Conservation (phyloP, 1,140 invertebrate species). For the Cyclargus thomasi region DNA sequence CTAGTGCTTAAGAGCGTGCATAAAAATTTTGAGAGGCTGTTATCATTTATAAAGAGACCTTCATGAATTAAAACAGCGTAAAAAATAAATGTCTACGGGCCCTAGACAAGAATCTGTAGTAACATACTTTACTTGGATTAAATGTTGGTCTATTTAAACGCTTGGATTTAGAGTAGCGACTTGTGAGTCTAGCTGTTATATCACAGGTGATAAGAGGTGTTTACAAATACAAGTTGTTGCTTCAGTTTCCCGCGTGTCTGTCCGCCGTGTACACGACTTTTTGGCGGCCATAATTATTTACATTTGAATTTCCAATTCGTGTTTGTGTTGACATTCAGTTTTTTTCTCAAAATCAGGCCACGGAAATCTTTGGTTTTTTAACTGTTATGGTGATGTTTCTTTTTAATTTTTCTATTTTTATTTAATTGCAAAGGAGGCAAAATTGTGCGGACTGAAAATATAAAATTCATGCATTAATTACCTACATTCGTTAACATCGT, state of each 20-base stretch:
- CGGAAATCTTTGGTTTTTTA: not conserved
- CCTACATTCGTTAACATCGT: not conserved
- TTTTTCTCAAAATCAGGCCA: not conserved
- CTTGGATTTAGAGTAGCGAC: not conserved
- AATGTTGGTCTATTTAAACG: not conserved
- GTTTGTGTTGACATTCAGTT: not conserved
- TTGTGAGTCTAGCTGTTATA: not conserved
- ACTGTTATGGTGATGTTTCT: not conserved
- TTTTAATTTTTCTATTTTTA: not conserved
- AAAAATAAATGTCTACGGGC: too few species aligned
- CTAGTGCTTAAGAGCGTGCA: too few species aligned
- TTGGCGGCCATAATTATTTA: constrained; percentile 24
- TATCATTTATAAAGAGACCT: too few species aligned
- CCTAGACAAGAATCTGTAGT: too few species aligned
- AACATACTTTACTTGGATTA: not conserved
- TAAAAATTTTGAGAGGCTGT: too few species aligned
- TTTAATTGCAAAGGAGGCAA: not conserved
- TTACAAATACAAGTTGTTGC: constrained; percentile 18
- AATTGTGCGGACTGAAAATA: too few species aligned
- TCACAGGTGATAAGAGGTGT: constrained; percentile 21
- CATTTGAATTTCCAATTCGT: not conserved
- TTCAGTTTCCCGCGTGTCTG: constrained; percentile 28
- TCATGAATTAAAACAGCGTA: too few species aligned
- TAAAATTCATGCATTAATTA: not conserved
- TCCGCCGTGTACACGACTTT: constrained; percentile 25